Percentiles rank a stretch among this genome's conserved stretches.
These are phyloP conservation scores for Lophura nycthemera DNA, from an alignment of 2,113 vertebrate species.

Conservation along the genomic window DNA sequence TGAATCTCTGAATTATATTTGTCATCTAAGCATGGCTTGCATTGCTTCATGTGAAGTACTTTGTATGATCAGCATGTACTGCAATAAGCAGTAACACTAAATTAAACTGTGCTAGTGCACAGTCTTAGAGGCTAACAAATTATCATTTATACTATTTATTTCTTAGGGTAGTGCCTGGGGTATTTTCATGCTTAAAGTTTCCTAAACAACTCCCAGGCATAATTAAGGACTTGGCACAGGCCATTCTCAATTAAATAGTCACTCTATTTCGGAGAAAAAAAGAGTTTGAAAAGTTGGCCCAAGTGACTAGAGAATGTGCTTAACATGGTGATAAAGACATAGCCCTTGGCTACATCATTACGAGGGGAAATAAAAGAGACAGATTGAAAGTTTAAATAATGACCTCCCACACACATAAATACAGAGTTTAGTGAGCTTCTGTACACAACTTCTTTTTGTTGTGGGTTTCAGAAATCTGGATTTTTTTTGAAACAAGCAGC, in stretches of 20 bases:
- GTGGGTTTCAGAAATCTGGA: background rate
- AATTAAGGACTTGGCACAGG: slow-evolving; percentile 37
- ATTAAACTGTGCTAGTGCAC: slow-evolving; percentile 2
- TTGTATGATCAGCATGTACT: background rate
- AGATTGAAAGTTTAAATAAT: background rate
- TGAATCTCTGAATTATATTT: background rate
- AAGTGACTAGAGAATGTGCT: background rate
- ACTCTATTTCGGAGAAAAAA: background rate
- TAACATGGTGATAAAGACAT: rapidly evolving
- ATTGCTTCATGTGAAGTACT: background rate
- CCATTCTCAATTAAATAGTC: background rate
- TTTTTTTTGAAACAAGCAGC: background rate
- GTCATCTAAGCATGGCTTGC: background rate
- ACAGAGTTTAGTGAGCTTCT: background rate
- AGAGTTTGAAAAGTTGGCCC: background rate
- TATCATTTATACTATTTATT: slow-evolving; percentile 14
- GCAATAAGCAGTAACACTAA: background rate
- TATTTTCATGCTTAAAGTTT: slow-evolving; percentile 12
- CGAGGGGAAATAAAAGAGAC: background rate
- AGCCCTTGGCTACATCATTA: background rate
- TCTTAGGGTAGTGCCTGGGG: background rate
- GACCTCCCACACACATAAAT: background rate
- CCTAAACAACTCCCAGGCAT: slow-evolving; percentile 43
- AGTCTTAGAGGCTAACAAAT: background rate
- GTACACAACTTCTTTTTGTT: background rate